phyloP scores from a whole-genome alignment of 2,113 vertebrate species.

The Mustela nigripes region DNA sequence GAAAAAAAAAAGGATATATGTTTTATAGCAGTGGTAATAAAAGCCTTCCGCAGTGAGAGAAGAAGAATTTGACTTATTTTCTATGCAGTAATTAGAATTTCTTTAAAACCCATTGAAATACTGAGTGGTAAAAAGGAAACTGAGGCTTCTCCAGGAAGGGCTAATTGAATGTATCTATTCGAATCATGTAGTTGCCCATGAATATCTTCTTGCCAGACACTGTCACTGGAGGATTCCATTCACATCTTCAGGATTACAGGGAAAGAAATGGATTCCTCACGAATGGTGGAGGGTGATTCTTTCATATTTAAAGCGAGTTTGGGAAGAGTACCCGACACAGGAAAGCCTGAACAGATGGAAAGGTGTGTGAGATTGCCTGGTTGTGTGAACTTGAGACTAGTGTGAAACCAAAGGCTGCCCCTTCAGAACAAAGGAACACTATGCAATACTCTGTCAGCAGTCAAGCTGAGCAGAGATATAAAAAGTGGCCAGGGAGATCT shows the following conservation, averaged over 20 bases:
- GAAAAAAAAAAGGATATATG: slow-evolving; percentile 79
- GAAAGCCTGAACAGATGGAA: slow-evolving; percentile 68
- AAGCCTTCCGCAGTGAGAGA: slow-evolving; percentile 84
- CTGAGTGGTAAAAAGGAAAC: slow-evolving; percentile 79
- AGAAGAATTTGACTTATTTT: slow-evolving; percentile 86
- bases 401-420: slow-evolving; percentile 80
- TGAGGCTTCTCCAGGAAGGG: slow-evolving; percentile 47
- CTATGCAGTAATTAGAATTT: slow-evolving; percentile 86
- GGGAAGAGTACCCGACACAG: not conserved
- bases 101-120: slow-evolving; percentile 85
- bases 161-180: slow-evolving; percentile 64
- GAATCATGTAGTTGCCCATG: slow-evolving; percentile 31
- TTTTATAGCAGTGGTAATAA: slow-evolving; percentile 85
- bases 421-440: slow-evolving; percentile 83
- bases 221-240: slow-evolving; percentile 40
- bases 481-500: slow-evolving; percentile 72
- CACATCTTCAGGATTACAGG: slow-evolving; percentile 64
- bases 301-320: not conserved
- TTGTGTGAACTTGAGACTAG: slow-evolving; percentile 76
- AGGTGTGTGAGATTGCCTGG: slow-evolving; percentile 75
- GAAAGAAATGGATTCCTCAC: slow-evolving; percentile 28
- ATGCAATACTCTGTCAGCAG: slow-evolving; percentile 52
- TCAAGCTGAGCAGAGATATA: slow-evolving; percentile 61
- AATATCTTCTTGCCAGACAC: slow-evolving; percentile 51
- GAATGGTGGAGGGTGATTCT: not conserved